These are phyloP conservation scores for Sardina pilchardus DNA, from an alignment of 2,113 vertebrate genomes.

Conservation along the genomic window DNA sequence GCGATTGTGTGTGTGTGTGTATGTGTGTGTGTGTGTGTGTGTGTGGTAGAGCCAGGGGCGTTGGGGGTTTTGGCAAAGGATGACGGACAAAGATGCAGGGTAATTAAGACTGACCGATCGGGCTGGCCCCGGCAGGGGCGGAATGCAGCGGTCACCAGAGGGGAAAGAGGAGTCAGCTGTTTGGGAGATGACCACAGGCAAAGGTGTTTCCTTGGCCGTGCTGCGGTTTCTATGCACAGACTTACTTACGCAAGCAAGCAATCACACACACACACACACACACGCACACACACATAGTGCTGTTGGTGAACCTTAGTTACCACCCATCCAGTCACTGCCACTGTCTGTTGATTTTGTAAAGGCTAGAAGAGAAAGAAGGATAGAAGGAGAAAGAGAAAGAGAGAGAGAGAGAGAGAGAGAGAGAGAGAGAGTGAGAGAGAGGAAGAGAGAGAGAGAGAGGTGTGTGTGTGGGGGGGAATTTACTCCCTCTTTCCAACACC, in stretches of 20 bases:
- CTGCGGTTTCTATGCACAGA: neutral
- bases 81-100: neutral
- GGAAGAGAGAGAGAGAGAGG: neutral
- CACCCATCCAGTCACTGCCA: neutral
- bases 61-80: neutral
- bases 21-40: no score
- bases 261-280: neutral
- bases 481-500: constrained; percentile 45
- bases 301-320: constrained; percentile 20
- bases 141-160: neutral
- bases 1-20: no score
- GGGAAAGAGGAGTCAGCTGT: neutral
- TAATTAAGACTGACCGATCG: neutral
- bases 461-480: neutral
- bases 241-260: neutral
- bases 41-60: no score
- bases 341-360: neutral
- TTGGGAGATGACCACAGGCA: neutral
- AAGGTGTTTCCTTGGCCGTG: no score
- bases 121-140: neutral
- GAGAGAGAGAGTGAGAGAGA: neutral
- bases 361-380: neutral
- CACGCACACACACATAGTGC: neutral
- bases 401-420: neutral
- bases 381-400: neutral